Evolutionary conservation across 2,888 invertebrate species (phyloP).

Genomic region (Cheilosia variabilis): DNA sequence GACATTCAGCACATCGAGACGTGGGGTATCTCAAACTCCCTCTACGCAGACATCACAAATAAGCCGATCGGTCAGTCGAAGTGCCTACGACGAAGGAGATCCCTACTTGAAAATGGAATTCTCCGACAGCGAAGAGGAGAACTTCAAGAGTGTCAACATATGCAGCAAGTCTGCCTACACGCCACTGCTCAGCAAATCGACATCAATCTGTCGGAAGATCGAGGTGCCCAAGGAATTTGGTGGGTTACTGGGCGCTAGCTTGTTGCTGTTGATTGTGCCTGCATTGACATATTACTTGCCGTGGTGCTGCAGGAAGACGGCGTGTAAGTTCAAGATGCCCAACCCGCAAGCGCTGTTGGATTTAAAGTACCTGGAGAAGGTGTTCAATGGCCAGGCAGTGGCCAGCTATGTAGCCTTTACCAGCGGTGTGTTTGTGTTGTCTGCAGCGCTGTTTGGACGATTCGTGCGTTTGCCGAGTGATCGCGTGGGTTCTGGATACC

Average conservation of each 20-base stretch:
- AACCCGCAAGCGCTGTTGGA: constrained; percentile 77
- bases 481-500: constrained; percentile 77
- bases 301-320: constrained; percentile 80
- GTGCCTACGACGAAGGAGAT: constrained; percentile 81
- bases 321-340: constrained; percentile 78
- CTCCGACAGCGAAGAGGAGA: constrained; percentile 78
- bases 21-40: constrained; percentile 55
- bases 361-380: constrained; percentile 77
- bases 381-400: constrained; percentile 79
- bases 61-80: constrained; percentile 79
- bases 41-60: constrained; percentile 73
- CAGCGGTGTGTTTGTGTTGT: constrained; percentile 79
- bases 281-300: constrained; percentile 79
- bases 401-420: constrained; percentile 79
- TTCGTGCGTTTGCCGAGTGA: constrained; percentile 80
- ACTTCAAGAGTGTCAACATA: constrained; percentile 79
- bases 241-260: constrained; percentile 79
- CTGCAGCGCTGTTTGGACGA: constrained; percentile 80
- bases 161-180: constrained; percentile 59
- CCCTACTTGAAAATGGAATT: constrained; percentile 81
- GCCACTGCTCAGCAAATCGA: constrained; percentile 61
- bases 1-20: constrained; percentile 76
- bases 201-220: constrained; percentile 78
- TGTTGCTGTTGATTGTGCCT: constrained; percentile 79
- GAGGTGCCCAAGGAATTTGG: constrained; percentile 80